Evolutionary conservation across 30 jellyfish, hydroid and myxozoan species (phyloP).

Genomic region (Nemopilema nomurai): DNA sequence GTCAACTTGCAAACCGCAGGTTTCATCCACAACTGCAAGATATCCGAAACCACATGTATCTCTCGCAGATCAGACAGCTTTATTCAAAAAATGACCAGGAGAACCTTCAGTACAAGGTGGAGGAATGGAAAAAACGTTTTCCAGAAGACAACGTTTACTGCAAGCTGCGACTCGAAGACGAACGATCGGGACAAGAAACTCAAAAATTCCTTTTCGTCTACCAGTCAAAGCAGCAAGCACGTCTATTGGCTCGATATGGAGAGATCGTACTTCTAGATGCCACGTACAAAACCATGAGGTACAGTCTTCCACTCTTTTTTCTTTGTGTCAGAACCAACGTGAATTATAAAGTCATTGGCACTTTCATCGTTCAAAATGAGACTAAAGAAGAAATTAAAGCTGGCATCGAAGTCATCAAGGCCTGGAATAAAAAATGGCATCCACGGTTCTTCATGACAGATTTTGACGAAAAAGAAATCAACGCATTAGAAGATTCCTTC

Average conservation of each 20-base stretch:
- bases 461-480: slow-evolving; percentile 53
- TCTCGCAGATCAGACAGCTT: slow-evolving; percentile 4
- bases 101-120: slow-evolving; percentile 2
- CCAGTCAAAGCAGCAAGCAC: slow-evolving; percentile 36
- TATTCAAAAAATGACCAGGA: background rate
- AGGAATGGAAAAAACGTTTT: background rate
- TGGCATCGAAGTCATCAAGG: slow-evolving; percentile 14
- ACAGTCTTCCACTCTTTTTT: slow-evolving; percentile 33
- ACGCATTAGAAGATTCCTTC: slow-evolving; percentile 27
- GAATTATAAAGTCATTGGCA: slow-evolving; percentile 34
- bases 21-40: slow-evolving; percentile 2
- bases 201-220: slow-evolving; percentile 19
- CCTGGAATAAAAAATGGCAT: slow-evolving; percentile 49
- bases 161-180: background rate
- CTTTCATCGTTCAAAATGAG: slow-evolving; percentile 31
- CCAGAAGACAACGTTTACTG: background rate
- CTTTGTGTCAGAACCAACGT: slow-evolving; percentile 39
- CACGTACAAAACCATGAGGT: slow-evolving; percentile 47
- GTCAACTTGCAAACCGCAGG: slow-evolving; percentile 5
- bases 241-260: background rate
- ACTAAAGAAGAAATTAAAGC: slow-evolving; percentile 24
- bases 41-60: slow-evolving; percentile 17
- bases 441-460: slow-evolving; percentile 59
- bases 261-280: background rate
- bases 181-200: slow-evolving; percentile 16